These are phyloP conservation scores for Chionoecetes opilio DNA, from an alignment of 1,140 invertebrate genomes.

Conservation along the genomic window DNA sequence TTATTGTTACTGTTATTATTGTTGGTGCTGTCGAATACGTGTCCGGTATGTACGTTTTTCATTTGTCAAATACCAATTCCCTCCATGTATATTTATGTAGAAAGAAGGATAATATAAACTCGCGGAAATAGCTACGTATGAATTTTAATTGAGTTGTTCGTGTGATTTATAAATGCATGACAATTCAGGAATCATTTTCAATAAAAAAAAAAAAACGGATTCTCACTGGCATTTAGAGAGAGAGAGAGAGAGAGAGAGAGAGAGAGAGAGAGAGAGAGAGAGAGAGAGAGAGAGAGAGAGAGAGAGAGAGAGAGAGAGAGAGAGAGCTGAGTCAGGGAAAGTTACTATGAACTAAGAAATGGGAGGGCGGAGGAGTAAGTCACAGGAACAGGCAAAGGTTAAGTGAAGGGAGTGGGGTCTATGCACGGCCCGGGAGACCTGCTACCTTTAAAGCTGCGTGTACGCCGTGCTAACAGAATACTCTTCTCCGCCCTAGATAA, in stretches of 20 bases:
- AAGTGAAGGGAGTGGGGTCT: neutral
- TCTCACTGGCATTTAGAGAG: neutral
- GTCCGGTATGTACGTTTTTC: too few species aligned
- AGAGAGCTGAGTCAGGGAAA: neutral
- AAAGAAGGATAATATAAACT: too few species aligned
- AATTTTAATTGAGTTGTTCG: too few species aligned
- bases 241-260: constrained; percentile 8
- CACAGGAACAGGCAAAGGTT: neutral
- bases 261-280: constrained; percentile 25
- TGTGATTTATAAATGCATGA: too few species aligned
- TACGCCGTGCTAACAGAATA: neutral
- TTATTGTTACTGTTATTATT: neutral
- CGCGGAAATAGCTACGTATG: too few species aligned
- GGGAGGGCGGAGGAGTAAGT: neutral
- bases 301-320: constrained; percentile 2
- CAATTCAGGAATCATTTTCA: too few species aligned
- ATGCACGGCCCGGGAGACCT: neutral
- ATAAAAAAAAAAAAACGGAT: too few species aligned
- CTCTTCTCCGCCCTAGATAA: neutral
- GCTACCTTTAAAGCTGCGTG: constrained; percentile 12
- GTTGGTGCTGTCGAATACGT: too few species aligned
- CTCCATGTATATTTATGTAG: too few species aligned
- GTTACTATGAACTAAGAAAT: neutral
- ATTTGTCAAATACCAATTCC: too few species aligned
- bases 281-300: constrained; percentile 27